Percentiles rank a stretch among this genome's conserved stretches.
Conservation (phyloP, 1,140 invertebrate genomes). For the Leptinotarsa texana region DNA sequence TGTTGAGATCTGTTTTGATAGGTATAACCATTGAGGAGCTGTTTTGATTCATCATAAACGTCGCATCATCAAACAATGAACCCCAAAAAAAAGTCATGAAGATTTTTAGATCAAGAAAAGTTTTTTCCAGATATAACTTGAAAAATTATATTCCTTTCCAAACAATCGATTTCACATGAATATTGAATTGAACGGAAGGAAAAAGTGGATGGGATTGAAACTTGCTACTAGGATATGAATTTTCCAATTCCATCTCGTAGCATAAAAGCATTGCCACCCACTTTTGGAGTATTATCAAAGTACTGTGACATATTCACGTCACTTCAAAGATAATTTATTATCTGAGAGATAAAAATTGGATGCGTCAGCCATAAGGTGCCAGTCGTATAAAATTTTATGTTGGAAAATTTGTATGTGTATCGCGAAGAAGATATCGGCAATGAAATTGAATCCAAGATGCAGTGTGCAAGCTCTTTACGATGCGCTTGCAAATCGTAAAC, state of each 20-base stretch:
- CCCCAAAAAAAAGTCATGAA: too few species aligned
- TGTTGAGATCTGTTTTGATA: too few species aligned
- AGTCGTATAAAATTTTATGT: constrained; percentile 19
- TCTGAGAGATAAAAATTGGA: neutral
- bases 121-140: too few species aligned
- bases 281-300: neutral
- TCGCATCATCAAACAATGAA: too few species aligned
- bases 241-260: neutral
- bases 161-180: too few species aligned
- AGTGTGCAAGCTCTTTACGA: constrained; percentile 22
- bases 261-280: neutral
- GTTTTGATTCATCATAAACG: too few species aligned
- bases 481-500: constrained; percentile 19
- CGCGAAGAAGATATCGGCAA: constrained; percentile 19
- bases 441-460: constrained; percentile 22
- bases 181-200: too few species aligned
- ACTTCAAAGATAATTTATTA: neutral
- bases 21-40: too few species aligned
- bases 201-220: too few species aligned
- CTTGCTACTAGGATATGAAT: neutral
- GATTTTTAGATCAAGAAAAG: too few species aligned
- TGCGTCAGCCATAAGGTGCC: constrained; percentile 10
- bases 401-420: constrained; percentile 23
- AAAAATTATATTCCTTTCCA: too few species aligned
- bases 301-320: neutral